These are phyloP conservation scores for Eleginops maclovinus DNA, from an alignment of 2,113 vertebrate genomes.

Conservation along the genomic window DNA sequence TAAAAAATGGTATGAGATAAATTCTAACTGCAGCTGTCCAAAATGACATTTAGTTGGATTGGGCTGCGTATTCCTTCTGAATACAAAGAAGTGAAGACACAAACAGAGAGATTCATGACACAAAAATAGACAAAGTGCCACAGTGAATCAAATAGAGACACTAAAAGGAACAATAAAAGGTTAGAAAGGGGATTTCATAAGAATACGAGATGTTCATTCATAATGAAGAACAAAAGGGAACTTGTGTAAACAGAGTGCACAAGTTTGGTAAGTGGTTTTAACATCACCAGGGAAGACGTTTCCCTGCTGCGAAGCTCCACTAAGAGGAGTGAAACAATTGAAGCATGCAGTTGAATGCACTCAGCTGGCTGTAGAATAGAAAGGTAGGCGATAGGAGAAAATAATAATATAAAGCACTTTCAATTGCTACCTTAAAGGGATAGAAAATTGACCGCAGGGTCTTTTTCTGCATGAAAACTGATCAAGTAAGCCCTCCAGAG, in stretches of 20 bases:
- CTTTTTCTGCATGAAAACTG: too few relatives aligned
- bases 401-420: neutral
- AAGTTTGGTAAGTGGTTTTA: conserved; percentile 64
- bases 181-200: conserved; percentile 11
- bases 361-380: conserved; percentile 43
- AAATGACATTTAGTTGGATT: conserved; percentile 28
- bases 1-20: conserved; percentile 3
- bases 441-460: too few relatives aligned
- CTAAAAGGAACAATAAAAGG: neutral
- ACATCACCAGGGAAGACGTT: conserved; percentile 62
- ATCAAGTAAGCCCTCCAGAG: too few relatives aligned
- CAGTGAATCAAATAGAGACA: conserved; percentile 13
- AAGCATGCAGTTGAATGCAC: conserved; percentile 63
- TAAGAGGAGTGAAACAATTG: conserved; percentile 62
- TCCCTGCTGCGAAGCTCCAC: conserved; percentile 50
- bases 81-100: conserved; percentile 20
- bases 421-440: conserved; percentile 17
- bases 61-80: neutral
- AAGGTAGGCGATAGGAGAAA: neutral
- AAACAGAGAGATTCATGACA: neutral
- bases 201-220: conserved; percentile 11
- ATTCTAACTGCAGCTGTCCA: neutral
- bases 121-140: neutral
- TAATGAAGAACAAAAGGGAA: conserved; percentile 38
- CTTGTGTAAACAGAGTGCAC: conserved; percentile 26